These are phyloP conservation scores for Lytechinus pictus DNA, from an alignment of 35 echinoderm and acorn worm genomes.

Conservation along the genomic window DNA sequence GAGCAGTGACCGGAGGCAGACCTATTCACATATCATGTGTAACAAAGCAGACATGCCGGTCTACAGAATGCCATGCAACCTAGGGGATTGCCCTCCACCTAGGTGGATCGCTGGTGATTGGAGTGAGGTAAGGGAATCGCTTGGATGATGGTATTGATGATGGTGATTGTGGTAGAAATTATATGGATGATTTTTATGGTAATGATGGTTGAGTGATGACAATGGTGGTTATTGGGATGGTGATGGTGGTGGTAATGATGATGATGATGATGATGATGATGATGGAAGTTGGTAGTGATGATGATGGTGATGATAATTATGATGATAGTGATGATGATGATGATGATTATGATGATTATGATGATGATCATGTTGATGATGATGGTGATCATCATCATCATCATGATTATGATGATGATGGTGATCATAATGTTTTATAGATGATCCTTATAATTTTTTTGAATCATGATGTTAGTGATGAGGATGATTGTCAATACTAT, in stretches of 20 bases:
- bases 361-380: not conserved
- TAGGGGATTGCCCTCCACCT: conserved; percentile 74
- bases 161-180: not conserved
- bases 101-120: conserved; percentile 82
- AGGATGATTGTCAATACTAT: too few species aligned
- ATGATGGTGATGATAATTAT: conserved; percentile 18
- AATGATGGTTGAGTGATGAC: not conserved
- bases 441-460: too few species aligned
- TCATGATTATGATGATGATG: not conserved
- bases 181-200: not conserved
- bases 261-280: not conserved
- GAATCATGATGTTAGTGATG: too few species aligned
- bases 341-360: conserved; percentile 33
- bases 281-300: conserved; percentile 10
- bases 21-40: conserved; percentile 71
- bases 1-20: conserved; percentile 56
- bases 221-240: not conserved
- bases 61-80: conserved; percentile 65
- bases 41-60: conserved; percentile 63
- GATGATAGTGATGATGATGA: conserved; percentile 46
- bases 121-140: conserved; percentile 77
- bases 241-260: conserved; percentile 13
- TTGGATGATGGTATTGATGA: not conserved
- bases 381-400: not conserved
- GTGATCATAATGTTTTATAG: too few species aligned